Conservation (phyloP, 2,888 invertebrate species). For the Panopea generosa region DNA sequence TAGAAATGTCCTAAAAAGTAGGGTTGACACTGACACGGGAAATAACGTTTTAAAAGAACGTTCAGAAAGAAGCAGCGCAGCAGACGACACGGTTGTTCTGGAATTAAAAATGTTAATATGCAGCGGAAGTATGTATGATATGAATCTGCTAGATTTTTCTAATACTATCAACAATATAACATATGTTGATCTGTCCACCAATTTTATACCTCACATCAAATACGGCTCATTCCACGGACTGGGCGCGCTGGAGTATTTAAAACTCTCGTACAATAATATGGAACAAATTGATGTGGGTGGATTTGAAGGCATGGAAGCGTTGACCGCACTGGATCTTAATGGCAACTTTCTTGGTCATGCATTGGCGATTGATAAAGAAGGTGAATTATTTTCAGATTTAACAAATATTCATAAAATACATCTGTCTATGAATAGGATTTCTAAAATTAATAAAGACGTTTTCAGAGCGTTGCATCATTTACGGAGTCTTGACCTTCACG, state of each 20-base stretch:
- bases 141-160: slow-evolving; percentile 26
- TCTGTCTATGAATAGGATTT: slow-evolving; percentile 39
- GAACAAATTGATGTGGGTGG: slow-evolving; percentile 26
- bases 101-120: slow-evolving; percentile 22
- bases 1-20: too few species aligned
- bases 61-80: too few species aligned
- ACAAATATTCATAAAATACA: slow-evolving; percentile 17
- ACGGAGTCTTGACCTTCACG: slow-evolving; percentile 24
- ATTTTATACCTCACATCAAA: slow-evolving; percentile 31
- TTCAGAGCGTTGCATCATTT: slow-evolving; percentile 19
- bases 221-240: slow-evolving; percentile 31
- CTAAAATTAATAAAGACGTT: slow-evolving; percentile 14
- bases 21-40: too few species aligned
- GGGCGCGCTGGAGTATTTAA: slow-evolving; percentile 21
- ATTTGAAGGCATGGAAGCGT: slow-evolving; percentile 29
- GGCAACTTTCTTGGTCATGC: slow-evolving; percentile 45
- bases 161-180: slow-evolving; percentile 39
- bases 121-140: slow-evolving; percentile 39
- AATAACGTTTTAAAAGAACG: too few species aligned
- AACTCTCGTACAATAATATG: slow-evolving; percentile 48
- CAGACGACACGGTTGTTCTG: too few species aligned
- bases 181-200: slow-evolving; percentile 46
- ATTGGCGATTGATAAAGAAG: slow-evolving; percentile 10
- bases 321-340: slow-evolving; percentile 31
- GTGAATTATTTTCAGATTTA: slow-evolving; percentile 21